These are phyloP conservation scores for Telenomus remus DNA, from an alignment of 1,140 invertebrate genomes.

Conservation along the genomic window DNA sequence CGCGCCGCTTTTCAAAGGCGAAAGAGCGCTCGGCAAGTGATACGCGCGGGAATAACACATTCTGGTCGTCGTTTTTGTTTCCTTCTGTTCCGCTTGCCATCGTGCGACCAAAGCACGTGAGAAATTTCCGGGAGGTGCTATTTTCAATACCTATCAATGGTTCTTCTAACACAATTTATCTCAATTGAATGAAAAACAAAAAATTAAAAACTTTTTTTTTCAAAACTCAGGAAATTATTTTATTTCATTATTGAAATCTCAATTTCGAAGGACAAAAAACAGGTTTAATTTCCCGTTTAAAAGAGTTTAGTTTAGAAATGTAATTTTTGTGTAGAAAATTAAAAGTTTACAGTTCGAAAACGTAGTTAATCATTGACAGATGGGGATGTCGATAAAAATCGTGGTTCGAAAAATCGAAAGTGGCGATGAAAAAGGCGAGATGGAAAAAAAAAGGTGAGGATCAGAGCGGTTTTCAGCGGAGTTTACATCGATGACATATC, in stretches of 20 bases:
- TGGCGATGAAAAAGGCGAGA: slow-evolving; percentile 2
- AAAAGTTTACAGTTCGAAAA: no score
- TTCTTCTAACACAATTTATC: not conserved
- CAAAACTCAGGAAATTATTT: no score
- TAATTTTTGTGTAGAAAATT: no score
- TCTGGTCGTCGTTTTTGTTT: slow-evolving; percentile 32
- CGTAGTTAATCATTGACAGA: no score
- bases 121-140: slow-evolving; percentile 16
- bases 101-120: slow-evolving; percentile 17
- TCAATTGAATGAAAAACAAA: not conserved
- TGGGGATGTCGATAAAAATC: no score
- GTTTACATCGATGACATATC: slow-evolving; percentile 56
- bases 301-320: no score
- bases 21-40: slow-evolving; percentile 50
- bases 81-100: slow-evolving; percentile 24
- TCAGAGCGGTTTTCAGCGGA: slow-evolving; percentile 40
- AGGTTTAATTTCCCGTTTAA: no score
- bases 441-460: slow-evolving; percentile 28
- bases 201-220: no score
- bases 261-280: no score
- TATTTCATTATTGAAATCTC: no score
- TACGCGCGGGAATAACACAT: slow-evolving; percentile 49
- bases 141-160: not conserved
- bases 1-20: slow-evolving; percentile 39
- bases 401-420: not conserved